Percentiles rank a stretch among this genome's conserved stretches.
These are phyloP conservation scores for Xestia rhomboidea DNA, from an alignment of 2,888 invertebrate species.

Conservation along the genomic window DNA sequence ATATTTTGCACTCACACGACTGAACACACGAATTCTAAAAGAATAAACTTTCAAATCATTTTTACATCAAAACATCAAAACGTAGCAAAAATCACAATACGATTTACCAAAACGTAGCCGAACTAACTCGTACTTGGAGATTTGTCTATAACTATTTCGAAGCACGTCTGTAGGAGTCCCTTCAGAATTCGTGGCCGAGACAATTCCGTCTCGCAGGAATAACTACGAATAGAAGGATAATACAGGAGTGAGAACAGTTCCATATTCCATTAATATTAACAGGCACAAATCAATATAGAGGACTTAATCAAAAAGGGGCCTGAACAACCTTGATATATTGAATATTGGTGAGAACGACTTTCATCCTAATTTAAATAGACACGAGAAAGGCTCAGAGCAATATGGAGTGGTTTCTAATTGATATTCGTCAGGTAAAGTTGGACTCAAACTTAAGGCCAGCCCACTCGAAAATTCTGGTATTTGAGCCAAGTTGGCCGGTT, in stretches of 20 bases:
- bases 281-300: conserved; percentile 56
- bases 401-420: conserved; percentile 58
- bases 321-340: conserved; percentile 50
- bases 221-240: not conserved
- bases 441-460: conserved; percentile 26
- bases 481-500: conserved; percentile 53
- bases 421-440: conserved; percentile 67
- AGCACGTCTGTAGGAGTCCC: conserved; percentile 41
- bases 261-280: conserved; percentile 60
- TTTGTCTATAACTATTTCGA: conserved; percentile 43
- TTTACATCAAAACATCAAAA: not conserved
- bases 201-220: conserved; percentile 24
- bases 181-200: conserved; percentile 37
- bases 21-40: not conserved
- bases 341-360: conserved; percentile 63
- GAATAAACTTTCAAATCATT: not conserved
- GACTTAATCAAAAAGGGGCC: conserved; percentile 62
- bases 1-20: not conserved
- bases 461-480: conserved; percentile 41
- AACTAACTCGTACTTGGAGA: not conserved
- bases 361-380: conserved; percentile 48
- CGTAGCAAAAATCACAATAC: conserved; percentile 1
- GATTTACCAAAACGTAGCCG: conserved; percentile 3
- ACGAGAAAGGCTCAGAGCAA: conserved; percentile 43
- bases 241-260: conserved; percentile 30